Evolutionary conservation across 35 echinoderm and acorn worm genomes (phyloP).

Genomic region (Amphiura filiformis): DNA sequence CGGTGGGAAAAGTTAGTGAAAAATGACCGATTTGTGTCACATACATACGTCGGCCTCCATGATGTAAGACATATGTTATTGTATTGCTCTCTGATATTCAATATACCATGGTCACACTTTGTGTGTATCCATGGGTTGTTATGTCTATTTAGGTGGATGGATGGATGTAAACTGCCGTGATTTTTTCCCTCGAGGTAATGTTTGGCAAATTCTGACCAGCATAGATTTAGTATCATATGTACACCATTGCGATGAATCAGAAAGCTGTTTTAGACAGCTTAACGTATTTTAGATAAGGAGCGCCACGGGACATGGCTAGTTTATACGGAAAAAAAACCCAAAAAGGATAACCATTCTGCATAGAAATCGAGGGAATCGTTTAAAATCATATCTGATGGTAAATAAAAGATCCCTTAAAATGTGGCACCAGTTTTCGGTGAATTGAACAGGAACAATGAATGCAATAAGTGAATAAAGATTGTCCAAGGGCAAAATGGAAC

Average conservation of each 20-base stretch:
- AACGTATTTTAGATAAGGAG: conserved; percentile 5
- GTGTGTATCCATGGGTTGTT: no score
- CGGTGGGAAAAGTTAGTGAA: no score
- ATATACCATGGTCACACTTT: background rate
- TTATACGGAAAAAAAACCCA: background rate
- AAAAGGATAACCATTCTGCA: background rate
- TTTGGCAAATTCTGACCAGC: background rate
- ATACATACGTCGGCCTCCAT: no score
- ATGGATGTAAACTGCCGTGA: no score
- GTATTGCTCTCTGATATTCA: background rate
- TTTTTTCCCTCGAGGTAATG: background rate
- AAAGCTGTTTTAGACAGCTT: conserved; percentile 1
- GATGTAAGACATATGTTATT: background rate
- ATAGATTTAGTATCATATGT: conserved; percentile 1
- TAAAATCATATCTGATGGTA: background rate
- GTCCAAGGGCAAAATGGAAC: background rate
- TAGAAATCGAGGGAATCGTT: background rate
- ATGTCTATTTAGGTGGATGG: no score
- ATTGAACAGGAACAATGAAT: background rate
- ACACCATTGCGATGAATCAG: background rate
- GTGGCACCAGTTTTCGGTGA: background rate
- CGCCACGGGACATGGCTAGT: background rate
- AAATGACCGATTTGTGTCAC: no score
- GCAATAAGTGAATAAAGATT: no score
- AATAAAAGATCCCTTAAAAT: background rate